Conservation (phyloP, 2,888 invertebrate genomes). For the Alviniconcha strummeri region DNA sequence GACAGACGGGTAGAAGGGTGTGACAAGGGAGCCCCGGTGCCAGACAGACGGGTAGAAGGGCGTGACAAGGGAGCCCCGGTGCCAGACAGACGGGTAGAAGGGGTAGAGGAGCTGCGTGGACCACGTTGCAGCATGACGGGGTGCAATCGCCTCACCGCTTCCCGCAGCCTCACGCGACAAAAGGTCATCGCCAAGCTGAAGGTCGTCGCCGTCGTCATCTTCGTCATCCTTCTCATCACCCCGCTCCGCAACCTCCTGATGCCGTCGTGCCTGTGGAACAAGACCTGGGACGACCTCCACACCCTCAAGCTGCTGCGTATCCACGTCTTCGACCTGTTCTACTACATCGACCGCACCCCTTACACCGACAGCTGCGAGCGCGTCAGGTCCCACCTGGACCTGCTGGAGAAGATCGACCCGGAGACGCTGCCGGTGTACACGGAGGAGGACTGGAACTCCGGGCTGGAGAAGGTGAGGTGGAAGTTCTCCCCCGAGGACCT, state of each 20-base stretch:
- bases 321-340: conserved; percentile 36
- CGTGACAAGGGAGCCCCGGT: no score
- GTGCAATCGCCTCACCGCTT: not conserved
- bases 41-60: no score
- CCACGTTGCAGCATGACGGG: not conserved
- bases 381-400: conserved; percentile 25
- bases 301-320: conserved; percentile 38
- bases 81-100: no score
- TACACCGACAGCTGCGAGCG: conserved; percentile 36
- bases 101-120: no score
- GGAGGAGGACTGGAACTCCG: conserved; percentile 23
- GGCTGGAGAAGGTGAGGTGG: conserved; percentile 2
- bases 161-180: conserved; percentile 26
- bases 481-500: conserved; percentile 14
- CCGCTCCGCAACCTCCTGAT: conserved; percentile 36
- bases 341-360: conserved; percentile 35
- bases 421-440: conserved; percentile 33
- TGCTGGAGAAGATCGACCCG: conserved; percentile 31
- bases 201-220: conserved; percentile 21
- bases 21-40: no score
- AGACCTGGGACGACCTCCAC: conserved; percentile 31
- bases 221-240: conserved; percentile 30
- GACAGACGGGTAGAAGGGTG: no score
- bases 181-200: conserved; percentile 38
- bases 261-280: conserved; percentile 30